phyloP scores from a whole-genome alignment of 1,140 invertebrate species.

The Plutomurus gul region DNA sequence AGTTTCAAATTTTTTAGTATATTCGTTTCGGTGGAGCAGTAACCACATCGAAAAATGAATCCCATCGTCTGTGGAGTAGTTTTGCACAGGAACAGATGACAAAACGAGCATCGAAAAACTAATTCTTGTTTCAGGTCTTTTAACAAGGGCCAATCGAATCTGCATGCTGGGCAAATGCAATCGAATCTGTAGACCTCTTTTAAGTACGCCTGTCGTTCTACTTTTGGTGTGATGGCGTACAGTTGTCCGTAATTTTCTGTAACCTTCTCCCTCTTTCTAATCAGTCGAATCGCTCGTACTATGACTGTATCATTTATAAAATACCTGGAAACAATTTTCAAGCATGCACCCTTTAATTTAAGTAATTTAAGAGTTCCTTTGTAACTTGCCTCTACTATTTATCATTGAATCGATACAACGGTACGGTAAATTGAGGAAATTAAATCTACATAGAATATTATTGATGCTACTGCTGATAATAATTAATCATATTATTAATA shows the following conservation, averaged over 20 bases:
- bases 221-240: conserved; percentile 71
- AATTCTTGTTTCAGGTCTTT: conserved; percentile 66
- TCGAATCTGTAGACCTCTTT: conserved; percentile 82
- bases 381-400: not conserved
- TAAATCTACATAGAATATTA: too few species aligned
- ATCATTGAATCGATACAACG: not conserved
- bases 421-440: not conserved
- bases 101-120: conserved; percentile 41
- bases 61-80: conserved; percentile 57
- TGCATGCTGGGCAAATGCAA: conserved; percentile 79
- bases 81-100: conserved; percentile 29
- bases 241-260: conserved; percentile 91
- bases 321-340: conserved; percentile 65
- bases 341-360: too few species aligned
- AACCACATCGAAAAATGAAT: conserved; percentile 67
- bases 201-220: conserved; percentile 69
- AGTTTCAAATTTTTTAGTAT: conserved; percentile 76
- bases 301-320: conserved; percentile 79
- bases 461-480: too few species aligned
- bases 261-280: conserved; percentile 75
- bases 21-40: conserved; percentile 72
- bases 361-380: too few species aligned
- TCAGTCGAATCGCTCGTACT: conserved; percentile 75
- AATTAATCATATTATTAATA: too few species aligned
- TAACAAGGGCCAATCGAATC: conserved; percentile 80